A percentile compares a stretch with the other conserved stretches of the same genome.
Conservation (phyloP, 2,113 vertebrate species). For the Rallus limicola region DNA sequence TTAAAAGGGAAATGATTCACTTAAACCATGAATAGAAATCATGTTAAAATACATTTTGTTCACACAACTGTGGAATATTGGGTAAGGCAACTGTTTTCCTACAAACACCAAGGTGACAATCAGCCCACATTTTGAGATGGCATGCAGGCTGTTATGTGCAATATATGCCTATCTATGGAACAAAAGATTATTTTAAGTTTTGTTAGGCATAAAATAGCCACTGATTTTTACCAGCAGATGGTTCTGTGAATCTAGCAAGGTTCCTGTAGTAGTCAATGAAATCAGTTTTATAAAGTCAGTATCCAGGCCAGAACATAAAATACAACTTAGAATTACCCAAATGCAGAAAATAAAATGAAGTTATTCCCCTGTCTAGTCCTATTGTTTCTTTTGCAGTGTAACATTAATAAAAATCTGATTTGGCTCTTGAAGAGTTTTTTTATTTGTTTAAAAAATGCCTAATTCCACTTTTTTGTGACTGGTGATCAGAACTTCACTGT, state of each 20-base stretch:
- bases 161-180: constrained; percentile 31
- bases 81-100: constrained; percentile 40
- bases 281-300: constrained; percentile 16
- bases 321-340: neutral
- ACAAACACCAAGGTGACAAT: constrained; percentile 39
- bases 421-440: constrained; percentile 29
- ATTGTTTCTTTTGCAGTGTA: constrained; percentile 7
- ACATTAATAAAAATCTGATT: neutral
- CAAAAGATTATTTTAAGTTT: constrained; percentile 45
- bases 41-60: constrained; percentile 38
- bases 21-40: constrained; percentile 25
- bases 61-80: constrained; percentile 19
- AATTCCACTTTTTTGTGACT: constrained; percentile 9
- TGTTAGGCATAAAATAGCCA: constrained; percentile 46
- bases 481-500: constrained; percentile 27
- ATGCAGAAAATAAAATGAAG: constrained; percentile 13
- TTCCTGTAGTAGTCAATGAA: constrained; percentile 24
- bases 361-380: neutral
- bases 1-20: constrained; percentile 45
- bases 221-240: constrained; percentile 22
- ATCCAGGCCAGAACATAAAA: neutral
- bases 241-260: constrained; percentile 18
- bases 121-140: neutral
- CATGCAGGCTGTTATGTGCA: neutral
- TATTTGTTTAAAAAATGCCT: neutral